Evolutionary conservation across 2,113 vertebrate genomes (phyloP).

Genomic region (Cairina moschata): DNA sequence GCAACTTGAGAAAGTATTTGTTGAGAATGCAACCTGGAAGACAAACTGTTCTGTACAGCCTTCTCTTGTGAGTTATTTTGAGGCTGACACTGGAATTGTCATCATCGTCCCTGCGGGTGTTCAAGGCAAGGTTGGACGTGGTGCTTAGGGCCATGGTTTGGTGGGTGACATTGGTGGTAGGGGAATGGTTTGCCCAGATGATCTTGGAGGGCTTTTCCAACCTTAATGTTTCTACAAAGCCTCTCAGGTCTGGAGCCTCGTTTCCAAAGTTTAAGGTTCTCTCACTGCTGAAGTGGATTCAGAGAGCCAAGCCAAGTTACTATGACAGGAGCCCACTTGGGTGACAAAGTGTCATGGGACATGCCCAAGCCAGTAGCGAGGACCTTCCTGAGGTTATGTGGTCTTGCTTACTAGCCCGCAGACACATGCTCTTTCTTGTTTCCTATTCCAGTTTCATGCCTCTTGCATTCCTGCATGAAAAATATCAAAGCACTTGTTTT

Average conservation of each 20-base stretch:
- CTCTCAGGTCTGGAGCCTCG: background rate
- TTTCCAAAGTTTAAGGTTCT: background rate
- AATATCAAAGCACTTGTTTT: background rate
- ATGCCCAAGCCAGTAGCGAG: rapidly evolving
- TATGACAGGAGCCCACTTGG: background rate
- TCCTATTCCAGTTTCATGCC: background rate
- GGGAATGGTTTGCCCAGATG: no score
- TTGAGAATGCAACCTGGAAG: background rate
- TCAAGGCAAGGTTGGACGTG: no score
- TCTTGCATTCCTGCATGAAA: background rate
- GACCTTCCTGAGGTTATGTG: background rate
- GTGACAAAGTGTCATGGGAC: background rate
- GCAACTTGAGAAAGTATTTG: background rate
- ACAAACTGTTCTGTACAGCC: background rate
- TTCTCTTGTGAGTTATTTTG: background rate
- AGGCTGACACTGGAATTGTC: background rate
- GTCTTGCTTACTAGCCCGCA: background rate
- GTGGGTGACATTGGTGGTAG: no score
- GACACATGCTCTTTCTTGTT: background rate
- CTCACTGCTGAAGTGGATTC: background rate
- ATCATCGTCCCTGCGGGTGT: no score
- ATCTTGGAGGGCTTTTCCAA: no score
- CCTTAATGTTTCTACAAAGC: background rate
- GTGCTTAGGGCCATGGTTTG: no score
- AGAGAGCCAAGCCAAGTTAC: background rate